These are phyloP conservation scores for Aricia agestis DNA, from an alignment of 1,140 invertebrate genomes.

Conservation along the genomic window DNA sequence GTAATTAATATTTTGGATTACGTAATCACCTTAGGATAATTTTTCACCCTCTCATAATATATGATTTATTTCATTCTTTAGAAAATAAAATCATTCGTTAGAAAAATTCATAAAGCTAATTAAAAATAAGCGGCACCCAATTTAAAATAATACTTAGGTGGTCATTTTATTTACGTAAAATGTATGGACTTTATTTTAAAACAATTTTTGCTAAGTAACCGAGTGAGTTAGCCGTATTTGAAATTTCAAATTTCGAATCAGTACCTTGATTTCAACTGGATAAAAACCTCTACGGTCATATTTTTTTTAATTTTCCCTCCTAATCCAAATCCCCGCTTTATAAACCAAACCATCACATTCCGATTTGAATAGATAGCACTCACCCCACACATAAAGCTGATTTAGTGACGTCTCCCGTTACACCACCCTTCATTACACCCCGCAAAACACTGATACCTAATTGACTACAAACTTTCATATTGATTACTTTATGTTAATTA, in stretches of 20 bases:
- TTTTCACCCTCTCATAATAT: too few relatives aligned
- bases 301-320: neutral
- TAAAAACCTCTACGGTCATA: neutral
- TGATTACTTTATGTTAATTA: constrained; percentile 11
- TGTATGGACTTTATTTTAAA: too few relatives aligned
- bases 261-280: too few relatives aligned
- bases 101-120: too few relatives aligned
- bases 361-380: constrained; percentile 30
- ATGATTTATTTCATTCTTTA: too few relatives aligned
- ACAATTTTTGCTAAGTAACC: too few relatives aligned
- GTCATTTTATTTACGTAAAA: too few relatives aligned
- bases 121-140: too few relatives aligned
- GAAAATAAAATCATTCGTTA: too few relatives aligned
- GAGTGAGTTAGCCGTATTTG: too few relatives aligned
- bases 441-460: constrained; percentile 26
- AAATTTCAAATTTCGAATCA: too few relatives aligned
- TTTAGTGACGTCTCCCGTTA: constrained; percentile 45
- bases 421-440: constrained; percentile 37
- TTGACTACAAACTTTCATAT: constrained; percentile 22
- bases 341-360: constrained; percentile 8
- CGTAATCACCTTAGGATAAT: neutral
- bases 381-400: constrained; percentile 42
- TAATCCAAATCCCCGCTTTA: neutral
- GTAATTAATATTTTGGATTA: neutral
- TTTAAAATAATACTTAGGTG: too few relatives aligned